These are phyloP conservation scores for Sitobion miscanthi DNA, from an alignment of 1,140 invertebrate species.

Conservation along the genomic window DNA sequence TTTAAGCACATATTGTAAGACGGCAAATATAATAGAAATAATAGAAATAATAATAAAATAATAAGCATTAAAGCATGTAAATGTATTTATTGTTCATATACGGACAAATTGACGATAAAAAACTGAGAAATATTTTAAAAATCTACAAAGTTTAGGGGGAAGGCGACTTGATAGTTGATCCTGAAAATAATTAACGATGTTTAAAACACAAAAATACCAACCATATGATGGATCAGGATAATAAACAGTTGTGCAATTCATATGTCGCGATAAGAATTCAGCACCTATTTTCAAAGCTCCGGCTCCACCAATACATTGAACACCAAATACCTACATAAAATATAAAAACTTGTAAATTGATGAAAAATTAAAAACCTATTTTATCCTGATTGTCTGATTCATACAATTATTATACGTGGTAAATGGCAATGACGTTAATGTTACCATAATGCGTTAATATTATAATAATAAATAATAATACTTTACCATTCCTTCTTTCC, in stretches of 20 bases:
- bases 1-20: slow-evolving; percentile 77
- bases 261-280: too few relatives aligned
- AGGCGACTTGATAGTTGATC: too few relatives aligned
- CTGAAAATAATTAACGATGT: too few relatives aligned
- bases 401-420: background rate
- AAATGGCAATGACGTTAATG: background rate
- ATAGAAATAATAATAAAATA: too few relatives aligned
- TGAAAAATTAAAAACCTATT: background rate
- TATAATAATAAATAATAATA: background rate
- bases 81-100: slow-evolving; percentile 65
- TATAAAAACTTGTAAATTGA: background rate
- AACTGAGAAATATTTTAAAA: too few relatives aligned
- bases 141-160: too few relatives aligned
- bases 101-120: too few relatives aligned
- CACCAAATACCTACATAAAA: background rate
- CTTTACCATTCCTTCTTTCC: slow-evolving; percentile 74
- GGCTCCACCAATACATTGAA: too few relatives aligned
- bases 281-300: too few relatives aligned
- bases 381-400: background rate
- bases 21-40: slow-evolving; percentile 69
- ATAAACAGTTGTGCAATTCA: too few relatives aligned
- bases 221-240: too few relatives aligned
- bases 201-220: too few relatives aligned
- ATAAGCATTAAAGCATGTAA: slow-evolving; percentile 66
- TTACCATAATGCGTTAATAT: background rate